Evolutionary conservation across 2,113 vertebrate species (phyloP).

Genomic region (Engraulis encrasicolus): DNA sequence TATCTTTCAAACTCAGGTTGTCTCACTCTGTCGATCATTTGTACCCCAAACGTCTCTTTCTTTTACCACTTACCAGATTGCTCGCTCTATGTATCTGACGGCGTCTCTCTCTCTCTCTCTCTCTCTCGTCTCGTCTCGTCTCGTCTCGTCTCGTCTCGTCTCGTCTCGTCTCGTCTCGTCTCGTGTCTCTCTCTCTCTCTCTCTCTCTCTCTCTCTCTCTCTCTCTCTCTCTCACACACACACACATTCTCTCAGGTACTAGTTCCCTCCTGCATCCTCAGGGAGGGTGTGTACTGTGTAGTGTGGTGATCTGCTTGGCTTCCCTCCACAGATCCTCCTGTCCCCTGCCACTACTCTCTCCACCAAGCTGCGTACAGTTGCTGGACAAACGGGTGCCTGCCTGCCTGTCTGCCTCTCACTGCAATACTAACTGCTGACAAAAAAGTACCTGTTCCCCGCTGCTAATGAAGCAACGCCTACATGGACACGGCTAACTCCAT

Average conservation of each 20-base stretch:
- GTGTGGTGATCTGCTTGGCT: conserved; percentile 27
- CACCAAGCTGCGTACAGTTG: neutral
- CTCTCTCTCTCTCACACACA: conserved; percentile 1
- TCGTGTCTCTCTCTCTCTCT: too few species aligned
- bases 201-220: neutral
- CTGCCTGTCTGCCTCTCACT: too few species aligned
- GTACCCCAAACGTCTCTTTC: too few species aligned
- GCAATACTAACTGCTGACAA: neutral
- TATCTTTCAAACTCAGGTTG: too few species aligned
- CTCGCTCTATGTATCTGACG: too few species aligned
- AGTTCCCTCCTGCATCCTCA: neutral
- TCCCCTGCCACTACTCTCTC: neutral
- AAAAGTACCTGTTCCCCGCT: neutral
- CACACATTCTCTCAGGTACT: conserved; percentile 24
- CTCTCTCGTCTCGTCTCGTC: too few species aligned
- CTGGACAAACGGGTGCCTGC: too few species aligned
- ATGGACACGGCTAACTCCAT: neutral
- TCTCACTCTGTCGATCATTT: too few species aligned
- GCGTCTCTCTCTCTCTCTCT: neutral
- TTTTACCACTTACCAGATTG: too few species aligned
- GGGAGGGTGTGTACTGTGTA: too few species aligned
- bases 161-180: too few species aligned
- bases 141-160: too few species aligned
- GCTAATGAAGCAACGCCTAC: neutral
- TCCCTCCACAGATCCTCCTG: conserved; percentile 31